A percentile compares a stretch with the other conserved stretches of the same genome.
Conservation (phyloP, 1,140 invertebrate species). For the Trigoniulus corallinus region DNA sequence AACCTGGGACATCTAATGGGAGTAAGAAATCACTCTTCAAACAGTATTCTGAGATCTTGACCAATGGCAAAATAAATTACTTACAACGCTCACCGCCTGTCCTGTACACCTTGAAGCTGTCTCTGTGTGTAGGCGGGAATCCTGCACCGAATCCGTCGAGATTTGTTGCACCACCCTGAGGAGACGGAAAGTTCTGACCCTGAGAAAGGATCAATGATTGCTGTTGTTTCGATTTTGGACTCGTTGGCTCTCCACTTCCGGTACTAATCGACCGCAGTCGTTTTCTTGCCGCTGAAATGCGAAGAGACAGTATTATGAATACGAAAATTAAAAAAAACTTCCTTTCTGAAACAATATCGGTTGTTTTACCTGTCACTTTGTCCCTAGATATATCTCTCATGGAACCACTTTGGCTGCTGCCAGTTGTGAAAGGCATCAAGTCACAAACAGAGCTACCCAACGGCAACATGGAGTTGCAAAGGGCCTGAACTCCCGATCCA, state of each 20-base stretch:
- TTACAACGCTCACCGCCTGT: conserved; percentile 25
- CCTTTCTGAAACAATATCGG: too few relatives aligned
- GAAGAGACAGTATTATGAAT: too few relatives aligned
- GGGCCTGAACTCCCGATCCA: too few relatives aligned
- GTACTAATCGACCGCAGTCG: conserved; percentile 11
- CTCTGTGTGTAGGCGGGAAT: conserved; percentile 11
- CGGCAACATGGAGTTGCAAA: too few relatives aligned
- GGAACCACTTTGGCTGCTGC: too few relatives aligned
- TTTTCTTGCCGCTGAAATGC: not conserved
- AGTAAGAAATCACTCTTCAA: not conserved
- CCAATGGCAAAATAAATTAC: not conserved
- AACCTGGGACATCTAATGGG: not conserved
- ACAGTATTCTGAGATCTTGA: not conserved
- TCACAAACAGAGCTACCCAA: too few relatives aligned
- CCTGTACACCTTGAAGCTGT: conserved; percentile 40
- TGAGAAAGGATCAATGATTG: not conserved
- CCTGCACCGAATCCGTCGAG: not conserved
- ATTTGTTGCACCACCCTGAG: not conserved
- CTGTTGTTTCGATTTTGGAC: conserved; percentile 2
- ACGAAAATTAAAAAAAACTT: too few relatives aligned
- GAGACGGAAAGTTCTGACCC: not conserved
- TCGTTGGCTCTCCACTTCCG: conserved; percentile 8
- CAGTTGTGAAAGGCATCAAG: too few relatives aligned
- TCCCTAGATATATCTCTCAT: too few relatives aligned
- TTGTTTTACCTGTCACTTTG: too few relatives aligned